Conservation (phyloP, 2,888 invertebrate genomes). For the Anoncus sp. region DNA sequence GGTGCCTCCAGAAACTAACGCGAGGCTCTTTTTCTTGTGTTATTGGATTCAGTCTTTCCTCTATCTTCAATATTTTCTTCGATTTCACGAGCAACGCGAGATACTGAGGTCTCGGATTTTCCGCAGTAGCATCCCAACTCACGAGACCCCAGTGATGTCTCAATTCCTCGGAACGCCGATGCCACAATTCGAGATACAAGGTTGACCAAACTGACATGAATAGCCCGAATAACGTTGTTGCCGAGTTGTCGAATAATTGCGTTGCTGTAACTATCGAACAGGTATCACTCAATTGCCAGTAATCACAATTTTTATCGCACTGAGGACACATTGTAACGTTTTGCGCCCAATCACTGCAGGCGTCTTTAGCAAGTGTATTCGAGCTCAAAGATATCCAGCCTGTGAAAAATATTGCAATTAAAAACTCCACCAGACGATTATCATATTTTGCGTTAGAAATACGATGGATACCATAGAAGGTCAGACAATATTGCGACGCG, state of each 20-base stretch:
- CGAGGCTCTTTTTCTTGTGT: conserved; percentile 88
- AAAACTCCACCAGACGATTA: background rate
- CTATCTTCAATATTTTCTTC: conserved; percentile 50
- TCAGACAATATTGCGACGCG: background rate
- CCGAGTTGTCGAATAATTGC: conserved; percentile 93
- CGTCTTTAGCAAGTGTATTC: conserved; percentile 69
- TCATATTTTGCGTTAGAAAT: background rate
- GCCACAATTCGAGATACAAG: conserved; percentile 93
- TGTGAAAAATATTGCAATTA: conserved; percentile 62
- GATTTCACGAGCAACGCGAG: conserved; percentile 77
- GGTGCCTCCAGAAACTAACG: conserved; percentile 91
- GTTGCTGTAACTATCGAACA: conserved; percentile 90
- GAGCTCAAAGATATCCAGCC: conserved; percentile 71
- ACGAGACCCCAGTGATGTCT: conserved; percentile 94
- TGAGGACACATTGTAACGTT: conserved; percentile 91
- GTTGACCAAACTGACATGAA: conserved; percentile 94
- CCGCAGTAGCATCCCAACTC: conserved; percentile 89
- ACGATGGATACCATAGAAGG: background rate
- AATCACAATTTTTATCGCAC: conserved; percentile 91
- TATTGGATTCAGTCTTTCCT: conserved; percentile 76
- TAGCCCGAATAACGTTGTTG: conserved; percentile 91
- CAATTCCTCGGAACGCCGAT: conserved; percentile 90
- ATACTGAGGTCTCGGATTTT: conserved; percentile 92
- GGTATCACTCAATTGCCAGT: conserved; percentile 89
- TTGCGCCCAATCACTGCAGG: conserved; percentile 72